phyloP scores from a whole-genome alignment of 2,113 vertebrate genomes.

The Crocuta crocuta region DNA sequence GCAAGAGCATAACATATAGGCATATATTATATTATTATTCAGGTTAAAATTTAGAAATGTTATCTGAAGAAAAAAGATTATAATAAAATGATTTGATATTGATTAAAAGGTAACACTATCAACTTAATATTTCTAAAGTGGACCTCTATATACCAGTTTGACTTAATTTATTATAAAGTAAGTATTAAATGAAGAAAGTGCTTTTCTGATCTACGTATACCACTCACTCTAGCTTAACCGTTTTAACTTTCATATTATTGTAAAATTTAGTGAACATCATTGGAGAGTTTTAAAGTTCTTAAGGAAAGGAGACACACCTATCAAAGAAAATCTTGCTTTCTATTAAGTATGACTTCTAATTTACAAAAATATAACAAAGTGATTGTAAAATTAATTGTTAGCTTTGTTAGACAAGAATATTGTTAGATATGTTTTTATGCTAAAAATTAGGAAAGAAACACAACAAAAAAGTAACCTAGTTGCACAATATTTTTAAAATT shows the following conservation, averaged over 20 bases:
- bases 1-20: neutral
- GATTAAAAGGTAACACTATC: neutral
- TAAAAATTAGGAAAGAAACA: neutral
- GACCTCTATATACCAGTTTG: neutral
- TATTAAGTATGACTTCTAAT: neutral
- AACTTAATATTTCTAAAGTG: neutral
- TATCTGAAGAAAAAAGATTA: neutral
- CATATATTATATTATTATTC: neutral
- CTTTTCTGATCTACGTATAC: neutral
- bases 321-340: neutral
- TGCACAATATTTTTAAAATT: neutral
- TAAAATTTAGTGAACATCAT: neutral
- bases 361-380: neutral
- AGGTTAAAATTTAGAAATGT: neutral
- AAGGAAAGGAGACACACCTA: neutral
- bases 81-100: neutral
- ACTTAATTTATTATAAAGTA: neutral
- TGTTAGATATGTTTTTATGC: neutral
- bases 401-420: neutral
- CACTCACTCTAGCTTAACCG: neutral
- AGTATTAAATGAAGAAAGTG: neutral
- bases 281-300: neutral
- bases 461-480: neutral
- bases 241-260: slow-evolving; percentile 28
- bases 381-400: neutral